Evolutionary conservation across 2,888 invertebrate genomes (phyloP), one percentile per base, ranked within the genome.

Genomic region (Eupithecia inturbata): DNA sequence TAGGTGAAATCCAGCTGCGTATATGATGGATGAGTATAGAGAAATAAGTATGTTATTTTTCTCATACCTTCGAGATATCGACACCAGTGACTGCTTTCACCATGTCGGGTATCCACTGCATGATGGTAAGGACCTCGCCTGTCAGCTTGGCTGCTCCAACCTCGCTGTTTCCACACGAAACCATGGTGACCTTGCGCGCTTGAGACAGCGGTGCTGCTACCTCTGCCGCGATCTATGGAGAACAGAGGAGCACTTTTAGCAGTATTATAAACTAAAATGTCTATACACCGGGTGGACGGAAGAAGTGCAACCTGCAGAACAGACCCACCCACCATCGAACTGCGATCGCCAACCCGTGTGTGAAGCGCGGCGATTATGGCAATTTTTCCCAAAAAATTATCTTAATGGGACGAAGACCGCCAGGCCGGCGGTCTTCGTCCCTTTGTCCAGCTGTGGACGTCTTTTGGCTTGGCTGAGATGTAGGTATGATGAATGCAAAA

Each of bases 171-270:
- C 99, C 99, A 83, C 97, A 97, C 1, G 99, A 98, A 26, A 99
- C 97, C 99, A 99, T 99, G 9, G 98, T 99, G 78, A 99, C 97
- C 92, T 99, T 99, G 90, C 98, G 98, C 10, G 98, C 97, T 90
- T 99, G 98, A 0, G 98, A 97, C 81, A 99, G 91, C 9, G 99
- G 99, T 36, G 99, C 99, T 53, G 99, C 98, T 64, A 99, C 98
- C 93, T 99, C 99, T 39, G 99, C 99, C 33, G 99, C 99, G 86
- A 99, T 96, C 99, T 99, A 84, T 9, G 84, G 22, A 16, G 53
- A 45, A 45, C 45, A 45, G 45, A 45, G n/a, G 14, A 41, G 39
- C 19, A 45, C 19, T 45, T 45, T 19, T 45, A 45, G 41, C 4
- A 41, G 12, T 41, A 41, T 36, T 39, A 1, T 16, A 36, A 4